Percentiles rank a stretch among this genome's conserved stretches.
Conservation (phyloP, 30 jellyfish, hydroid and myxozoan genomes). For the Catostylus mosaicus region DNA sequence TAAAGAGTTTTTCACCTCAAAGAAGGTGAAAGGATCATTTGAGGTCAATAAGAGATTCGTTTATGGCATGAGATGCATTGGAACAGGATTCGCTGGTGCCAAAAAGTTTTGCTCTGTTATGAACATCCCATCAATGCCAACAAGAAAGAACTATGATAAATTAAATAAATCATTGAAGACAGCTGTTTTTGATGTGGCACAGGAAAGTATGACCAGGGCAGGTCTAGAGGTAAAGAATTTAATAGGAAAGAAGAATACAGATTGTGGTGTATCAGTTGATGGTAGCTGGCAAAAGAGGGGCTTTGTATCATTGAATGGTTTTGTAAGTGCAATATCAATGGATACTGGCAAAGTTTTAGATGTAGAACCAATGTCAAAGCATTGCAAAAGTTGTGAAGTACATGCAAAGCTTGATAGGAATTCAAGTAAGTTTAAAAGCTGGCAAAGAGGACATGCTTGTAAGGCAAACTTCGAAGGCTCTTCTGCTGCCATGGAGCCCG, state of each 20-base stretch:
- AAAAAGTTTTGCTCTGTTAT: background rate
- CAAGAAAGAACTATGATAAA: background rate
- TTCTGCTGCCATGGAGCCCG: conserved; percentile 18
- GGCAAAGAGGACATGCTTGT: background rate
- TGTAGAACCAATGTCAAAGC: conserved; percentile 1
- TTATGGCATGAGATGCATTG: conserved; percentile 2
- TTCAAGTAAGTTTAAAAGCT: background rate
- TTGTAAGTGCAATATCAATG: background rate
- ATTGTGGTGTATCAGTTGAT: background rate
- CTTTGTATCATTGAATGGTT: background rate
- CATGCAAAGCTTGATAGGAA: background rate
- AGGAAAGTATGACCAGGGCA: background rate
- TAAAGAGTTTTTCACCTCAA: background rate
- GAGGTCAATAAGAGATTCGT: background rate
- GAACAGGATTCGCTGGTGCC: background rate
- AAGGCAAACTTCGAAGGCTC: background rate
- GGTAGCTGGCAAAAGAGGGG: background rate
- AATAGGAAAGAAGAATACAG: background rate
- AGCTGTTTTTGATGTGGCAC: background rate
- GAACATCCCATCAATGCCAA: conserved; percentile 1
- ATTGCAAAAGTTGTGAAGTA: background rate
- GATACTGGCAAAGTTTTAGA: conserved; percentile 1
- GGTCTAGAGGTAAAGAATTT: background rate
- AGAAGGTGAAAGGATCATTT: background rate
- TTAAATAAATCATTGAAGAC: background rate